Conservation (phyloP, 2,888 invertebrate species). For the Sisyra nigra region DNA sequence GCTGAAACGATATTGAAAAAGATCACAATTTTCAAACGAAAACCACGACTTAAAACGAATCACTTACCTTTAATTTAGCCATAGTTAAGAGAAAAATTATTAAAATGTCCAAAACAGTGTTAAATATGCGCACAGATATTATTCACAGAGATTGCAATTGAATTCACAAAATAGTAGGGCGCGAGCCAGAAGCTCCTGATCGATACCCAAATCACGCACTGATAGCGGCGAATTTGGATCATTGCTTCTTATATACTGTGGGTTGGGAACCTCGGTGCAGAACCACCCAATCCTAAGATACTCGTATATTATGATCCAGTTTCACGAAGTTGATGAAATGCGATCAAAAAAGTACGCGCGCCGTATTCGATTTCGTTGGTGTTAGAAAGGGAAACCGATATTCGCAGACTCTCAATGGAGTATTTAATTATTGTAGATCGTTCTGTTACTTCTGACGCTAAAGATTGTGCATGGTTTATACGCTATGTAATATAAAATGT, state of each 20-base stretch:
- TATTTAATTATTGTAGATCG: not conserved
- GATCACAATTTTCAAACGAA: not conserved
- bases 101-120: not conserved
- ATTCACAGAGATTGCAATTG: not conserved
- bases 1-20: not conserved
- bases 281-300: not conserved
- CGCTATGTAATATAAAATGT: no score
- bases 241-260: slow-evolving; percentile 1
- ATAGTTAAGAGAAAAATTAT: not conserved
- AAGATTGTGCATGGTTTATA: no score
- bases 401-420: not conserved
- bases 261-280: slow-evolving; percentile 1
- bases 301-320: not conserved
- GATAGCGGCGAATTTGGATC: slow-evolving; percentile 1
- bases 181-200: not conserved
- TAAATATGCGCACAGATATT: not conserved
- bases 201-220: not conserved
- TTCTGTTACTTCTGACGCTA: no score
- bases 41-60: not conserved
- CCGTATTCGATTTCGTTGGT: no score
- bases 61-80: slow-evolving; percentile 1
- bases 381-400: not conserved
- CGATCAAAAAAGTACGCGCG: not conserved
- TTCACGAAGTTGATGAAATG: not conserved
- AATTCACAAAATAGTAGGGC: not conserved